Percentiles rank a stretch among this genome's conserved stretches.
Conservation (phyloP, 2,888 invertebrate species). For the Papilio protenor region DNA sequence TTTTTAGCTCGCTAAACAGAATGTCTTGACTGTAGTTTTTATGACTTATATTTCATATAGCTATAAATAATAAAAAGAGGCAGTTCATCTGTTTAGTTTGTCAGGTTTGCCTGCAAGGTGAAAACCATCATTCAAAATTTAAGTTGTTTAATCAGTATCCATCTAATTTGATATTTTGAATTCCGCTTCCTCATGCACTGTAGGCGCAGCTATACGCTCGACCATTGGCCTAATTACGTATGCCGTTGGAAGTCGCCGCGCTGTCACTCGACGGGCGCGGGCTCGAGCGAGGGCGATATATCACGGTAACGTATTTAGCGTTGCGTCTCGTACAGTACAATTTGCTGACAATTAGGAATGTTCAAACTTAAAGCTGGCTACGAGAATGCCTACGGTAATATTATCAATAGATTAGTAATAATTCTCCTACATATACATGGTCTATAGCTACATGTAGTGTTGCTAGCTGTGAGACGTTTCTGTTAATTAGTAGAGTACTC, state of each 20-base stretch:
- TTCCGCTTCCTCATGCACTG: neutral
- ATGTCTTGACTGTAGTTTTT: too few species aligned
- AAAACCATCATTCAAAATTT: too few species aligned
- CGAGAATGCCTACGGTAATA: neutral
- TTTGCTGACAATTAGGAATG: neutral
- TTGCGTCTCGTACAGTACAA: neutral
- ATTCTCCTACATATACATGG: neutral
- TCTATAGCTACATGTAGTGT: neutral
- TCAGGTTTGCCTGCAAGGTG: too few species aligned
- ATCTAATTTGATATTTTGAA: too few species aligned
- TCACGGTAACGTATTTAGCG: conserved; percentile 40
- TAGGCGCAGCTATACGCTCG: conserved; percentile 10
- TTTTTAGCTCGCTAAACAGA: too few species aligned
- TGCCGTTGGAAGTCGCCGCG: conserved; percentile 44
- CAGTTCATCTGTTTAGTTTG: too few species aligned
- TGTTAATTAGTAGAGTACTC: conserved; percentile 6
- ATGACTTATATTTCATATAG: too few species aligned
- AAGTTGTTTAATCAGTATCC: too few species aligned
- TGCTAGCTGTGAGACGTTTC: neutral
- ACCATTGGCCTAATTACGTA: conserved; percentile 45
- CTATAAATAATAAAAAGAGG: too few species aligned
- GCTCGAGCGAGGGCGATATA: conserved; percentile 20
- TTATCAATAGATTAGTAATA: neutral
- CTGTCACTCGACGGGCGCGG: conserved; percentile 33
- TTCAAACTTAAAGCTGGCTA: too few species aligned